Evolutionary conservation across 2,888 invertebrate genomes (phyloP), one percentile per base, ranked within the genome.

Genomic region (Leucoma salicis): DNA sequence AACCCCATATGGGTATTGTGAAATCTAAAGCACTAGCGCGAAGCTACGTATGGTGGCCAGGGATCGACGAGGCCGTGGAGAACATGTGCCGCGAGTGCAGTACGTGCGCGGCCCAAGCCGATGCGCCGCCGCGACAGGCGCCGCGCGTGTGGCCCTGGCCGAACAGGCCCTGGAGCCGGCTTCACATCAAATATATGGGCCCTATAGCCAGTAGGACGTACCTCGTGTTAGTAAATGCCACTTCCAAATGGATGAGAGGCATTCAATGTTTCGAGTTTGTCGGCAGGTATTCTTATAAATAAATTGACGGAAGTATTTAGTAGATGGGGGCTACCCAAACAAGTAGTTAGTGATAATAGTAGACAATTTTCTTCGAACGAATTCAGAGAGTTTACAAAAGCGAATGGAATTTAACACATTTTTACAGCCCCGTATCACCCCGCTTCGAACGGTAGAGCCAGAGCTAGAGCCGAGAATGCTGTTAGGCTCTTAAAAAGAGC

Each of bases 321-420:
- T 41, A 31, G 41, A 14, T 41, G 35, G 35, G 41, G 41, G 0
- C 8, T 36, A 8, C 42, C 42, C 1, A 36, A 14, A 18, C 42
- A 42, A 7, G 32, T 36, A 12, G 36, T 36, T 1, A 15, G 16
- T 2, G n/a, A n/a, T n/a, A n/a, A n/a, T n/a, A n/a, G n/a, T n/a
- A n/a, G n/a, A n/a, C n/a, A n/a, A n/a, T n/a, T n/a, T n/a, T n/a
- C n/a, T n/a, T n/a, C n/a, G n/a, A n/a, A n/a, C n/a, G n/a, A n/a
- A n/a, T n/a, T n/a, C 25, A 3, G 10, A 25, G 25, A 25, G 8
- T 10, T 16, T 8, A 25, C n/a, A 25, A 25, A 25, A 6, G 25
- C 25, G 2, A 25, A 25, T 10, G 25, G 25, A 6, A 25, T 25
- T 10, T 3, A 25, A 10, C 25, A 7, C 25, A 25, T 25, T n/a